phyloP scores from a whole-genome alignment of 2,113 vertebrate species.

The Entosphenus tridentatus region DNA sequence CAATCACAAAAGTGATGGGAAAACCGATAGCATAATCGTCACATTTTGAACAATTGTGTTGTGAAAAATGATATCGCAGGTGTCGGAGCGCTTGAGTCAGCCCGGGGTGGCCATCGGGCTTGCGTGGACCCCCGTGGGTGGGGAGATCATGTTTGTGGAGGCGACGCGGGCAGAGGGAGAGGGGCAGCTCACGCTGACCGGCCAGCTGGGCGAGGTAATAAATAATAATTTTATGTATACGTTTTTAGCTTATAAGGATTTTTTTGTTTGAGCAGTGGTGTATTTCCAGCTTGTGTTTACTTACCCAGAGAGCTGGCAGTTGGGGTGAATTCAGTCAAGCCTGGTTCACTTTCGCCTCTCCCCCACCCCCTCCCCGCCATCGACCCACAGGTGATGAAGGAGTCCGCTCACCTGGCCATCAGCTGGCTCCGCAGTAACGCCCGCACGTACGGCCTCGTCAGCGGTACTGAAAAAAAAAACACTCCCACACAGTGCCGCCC shows the following conservation, averaged over 20 bases:
- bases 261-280: too few relatives aligned
- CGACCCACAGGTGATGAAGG: slow-evolving; percentile 45
- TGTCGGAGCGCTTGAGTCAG: slow-evolving; percentile 60
- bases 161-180: slow-evolving; percentile 84
- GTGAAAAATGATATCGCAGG: slow-evolving; percentile 21
- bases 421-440: slow-evolving; percentile 87
- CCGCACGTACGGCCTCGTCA: slow-evolving; percentile 55
- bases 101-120: slow-evolving; percentile 75
- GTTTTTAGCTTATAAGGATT: too few relatives aligned
- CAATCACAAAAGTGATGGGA: too few relatives aligned
- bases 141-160: slow-evolving; percentile 95
- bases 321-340: too few relatives aligned
- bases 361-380: too few relatives aligned
- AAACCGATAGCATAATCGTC: too few relatives aligned
- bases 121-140: slow-evolving; percentile 74
- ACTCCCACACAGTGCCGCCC: too few relatives aligned
- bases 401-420: slow-evolving; percentile 79
- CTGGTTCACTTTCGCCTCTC: too few relatives aligned
- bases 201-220: slow-evolving; percentile 48
- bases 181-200: slow-evolving; percentile 69
- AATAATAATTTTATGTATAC: too few relatives aligned
- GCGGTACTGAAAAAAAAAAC: slow-evolving; percentile 23
- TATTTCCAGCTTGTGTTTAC: too few relatives aligned
- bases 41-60: slow-evolving; percentile 35
- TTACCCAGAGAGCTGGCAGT: too few relatives aligned